Conservation (phyloP, 1,140 invertebrate genomes). For the Melanaphis sacchari region DNA sequence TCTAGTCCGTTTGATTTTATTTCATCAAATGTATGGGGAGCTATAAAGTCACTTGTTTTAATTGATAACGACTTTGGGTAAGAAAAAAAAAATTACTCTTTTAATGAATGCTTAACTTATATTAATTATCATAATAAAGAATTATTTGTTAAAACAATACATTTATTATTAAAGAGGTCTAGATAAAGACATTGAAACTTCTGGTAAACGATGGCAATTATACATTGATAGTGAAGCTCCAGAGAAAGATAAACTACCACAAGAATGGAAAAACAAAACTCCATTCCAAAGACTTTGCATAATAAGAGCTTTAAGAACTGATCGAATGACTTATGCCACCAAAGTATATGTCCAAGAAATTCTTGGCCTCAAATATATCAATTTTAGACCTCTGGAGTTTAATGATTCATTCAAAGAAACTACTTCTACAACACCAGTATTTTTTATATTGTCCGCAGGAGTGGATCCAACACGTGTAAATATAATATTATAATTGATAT, state of each 20-base stretch:
- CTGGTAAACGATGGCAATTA: conserved; percentile 90
- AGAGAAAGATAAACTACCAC: conserved; percentile 92
- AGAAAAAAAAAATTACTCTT: background rate
- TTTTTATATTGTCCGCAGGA: conserved; percentile 94
- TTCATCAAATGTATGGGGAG: conserved; percentile 85
- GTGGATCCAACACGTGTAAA: conserved; percentile 87
- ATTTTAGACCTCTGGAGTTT: conserved; percentile 79
- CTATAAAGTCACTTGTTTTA: conserved; percentile 79
- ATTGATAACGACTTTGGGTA: conserved; percentile 76
- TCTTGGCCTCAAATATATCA: conserved; percentile 82
- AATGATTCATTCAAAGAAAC: conserved; percentile 87
- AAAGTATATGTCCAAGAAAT: conserved; percentile 77
- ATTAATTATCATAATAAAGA: background rate
- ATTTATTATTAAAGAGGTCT: conserved; percentile 69
- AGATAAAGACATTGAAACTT: conserved; percentile 92
- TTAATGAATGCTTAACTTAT: background rate
- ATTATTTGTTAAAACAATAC: background rate
- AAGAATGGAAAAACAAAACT: conserved; percentile 95
- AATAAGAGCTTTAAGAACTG: conserved; percentile 79
- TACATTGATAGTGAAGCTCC: conserved; percentile 90
- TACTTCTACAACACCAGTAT: conserved; percentile 83
- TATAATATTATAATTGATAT: background rate
- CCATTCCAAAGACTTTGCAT: conserved; percentile 90
- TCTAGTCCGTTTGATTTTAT: conserved; percentile 85
- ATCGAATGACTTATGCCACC: conserved; percentile 84